These are phyloP conservation scores for Misgurnus mizolepis DNA, from an alignment of 2,113 vertebrate species.

Conservation along the genomic window DNA sequence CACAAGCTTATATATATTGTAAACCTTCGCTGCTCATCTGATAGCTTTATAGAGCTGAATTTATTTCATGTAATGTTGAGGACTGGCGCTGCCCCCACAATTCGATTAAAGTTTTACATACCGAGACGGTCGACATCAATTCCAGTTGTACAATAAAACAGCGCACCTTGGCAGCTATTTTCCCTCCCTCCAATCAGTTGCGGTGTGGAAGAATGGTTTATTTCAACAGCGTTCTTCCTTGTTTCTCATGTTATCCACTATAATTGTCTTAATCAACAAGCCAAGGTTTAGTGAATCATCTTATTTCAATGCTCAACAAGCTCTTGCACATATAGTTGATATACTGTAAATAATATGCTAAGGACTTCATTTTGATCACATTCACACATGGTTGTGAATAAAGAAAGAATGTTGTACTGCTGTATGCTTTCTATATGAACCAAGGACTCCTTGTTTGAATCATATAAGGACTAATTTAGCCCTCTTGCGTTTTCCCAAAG, in stretches of 20 bases:
- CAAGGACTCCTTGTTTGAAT: not conserved
- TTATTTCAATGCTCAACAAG: not conserved
- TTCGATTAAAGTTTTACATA: slow-evolving; percentile 47
- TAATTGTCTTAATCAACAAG: not conserved
- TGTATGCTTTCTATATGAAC: no score
- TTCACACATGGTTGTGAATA: not conserved
- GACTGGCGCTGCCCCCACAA: slow-evolving; percentile 31
- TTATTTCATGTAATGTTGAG: slow-evolving; percentile 36
- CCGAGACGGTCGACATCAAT: slow-evolving; percentile 33
- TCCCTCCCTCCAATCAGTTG: slow-evolving; percentile 17
- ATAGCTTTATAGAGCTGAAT: slow-evolving; percentile 40
- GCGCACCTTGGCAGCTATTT: slow-evolving; percentile 35
- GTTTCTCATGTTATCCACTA: not conserved
- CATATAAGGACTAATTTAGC: not conserved
- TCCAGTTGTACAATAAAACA: slow-evolving; percentile 29
- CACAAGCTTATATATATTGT: slow-evolving; percentile 23
- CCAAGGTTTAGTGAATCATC: slow-evolving; percentile 4
- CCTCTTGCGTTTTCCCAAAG: not conserved
- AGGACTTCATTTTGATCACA: not conserved
- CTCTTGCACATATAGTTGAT: not conserved
- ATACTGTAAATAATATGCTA: not conserved
- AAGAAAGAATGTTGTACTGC: not conserved
- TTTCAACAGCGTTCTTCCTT: not conserved
- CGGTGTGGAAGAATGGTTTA: not conserved
- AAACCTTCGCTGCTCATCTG: slow-evolving; percentile 32